Conservation (phyloP, 2,888 invertebrate species). For the Drosophila stalkeri region DNA sequence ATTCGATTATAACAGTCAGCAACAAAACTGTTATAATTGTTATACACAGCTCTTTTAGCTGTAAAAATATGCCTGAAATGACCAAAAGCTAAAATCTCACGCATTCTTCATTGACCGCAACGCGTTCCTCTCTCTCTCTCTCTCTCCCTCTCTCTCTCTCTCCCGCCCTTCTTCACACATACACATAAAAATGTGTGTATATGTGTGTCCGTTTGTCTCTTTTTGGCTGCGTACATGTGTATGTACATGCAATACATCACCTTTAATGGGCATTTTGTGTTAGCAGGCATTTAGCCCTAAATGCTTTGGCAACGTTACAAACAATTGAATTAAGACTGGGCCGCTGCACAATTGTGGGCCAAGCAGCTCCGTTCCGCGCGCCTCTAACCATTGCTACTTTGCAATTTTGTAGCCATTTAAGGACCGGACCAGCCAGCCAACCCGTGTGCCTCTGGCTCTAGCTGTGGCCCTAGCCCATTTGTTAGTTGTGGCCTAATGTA, state of each 20-base stretch:
- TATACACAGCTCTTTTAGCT: neutral
- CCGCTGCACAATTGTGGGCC: conserved; percentile 47
- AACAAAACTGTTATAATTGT: neutral
- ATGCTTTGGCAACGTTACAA: conserved; percentile 62
- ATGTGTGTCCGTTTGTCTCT: neutral
- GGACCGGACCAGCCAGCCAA: conserved; percentile 17
- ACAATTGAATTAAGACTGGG: conserved; percentile 71
- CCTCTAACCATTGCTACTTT: conserved; percentile 5
- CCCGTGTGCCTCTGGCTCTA: neutral
- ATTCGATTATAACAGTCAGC: neutral
- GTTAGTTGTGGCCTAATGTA: conserved; percentile 42
- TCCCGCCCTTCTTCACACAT: neutral
- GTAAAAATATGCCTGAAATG: neutral
- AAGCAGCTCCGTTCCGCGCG: neutral
- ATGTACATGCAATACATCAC: conserved; percentile 57
- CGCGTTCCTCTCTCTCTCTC: neutral
- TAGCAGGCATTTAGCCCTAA: conserved; percentile 69
- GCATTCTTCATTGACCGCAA: neutral
- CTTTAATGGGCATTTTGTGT: conserved; percentile 75
- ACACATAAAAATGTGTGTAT: neutral
- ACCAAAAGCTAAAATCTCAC: neutral
- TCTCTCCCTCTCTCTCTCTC: too few species aligned
- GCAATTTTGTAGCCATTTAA: conserved; percentile 58
- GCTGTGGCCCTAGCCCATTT: conserved; percentile 51
- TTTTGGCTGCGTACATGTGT: neutral